phyloP scores from a whole-genome alignment of 2,113 vertebrate genomes.

The Pardalotus punctatus region DNA sequence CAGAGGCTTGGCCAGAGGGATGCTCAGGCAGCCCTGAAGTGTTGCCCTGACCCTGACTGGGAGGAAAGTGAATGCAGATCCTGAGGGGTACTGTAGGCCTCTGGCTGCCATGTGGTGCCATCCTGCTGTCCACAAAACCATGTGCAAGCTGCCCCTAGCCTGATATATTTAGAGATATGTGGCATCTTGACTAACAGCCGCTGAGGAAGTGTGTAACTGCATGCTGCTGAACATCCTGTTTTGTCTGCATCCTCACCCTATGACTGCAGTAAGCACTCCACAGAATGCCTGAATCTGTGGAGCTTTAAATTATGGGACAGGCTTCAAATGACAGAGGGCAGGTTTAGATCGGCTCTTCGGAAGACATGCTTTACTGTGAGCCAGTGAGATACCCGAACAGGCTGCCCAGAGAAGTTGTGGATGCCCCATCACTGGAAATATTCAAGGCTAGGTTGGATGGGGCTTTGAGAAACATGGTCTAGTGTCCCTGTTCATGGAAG shows the following conservation, averaged over 20 bases:
- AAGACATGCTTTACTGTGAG: neutral
- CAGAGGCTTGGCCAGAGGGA: neutral
- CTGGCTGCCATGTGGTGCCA: neutral
- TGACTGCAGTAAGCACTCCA: neutral
- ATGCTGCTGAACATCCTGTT: neutral
- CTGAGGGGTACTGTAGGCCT: neutral
- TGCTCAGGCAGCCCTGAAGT: neutral
- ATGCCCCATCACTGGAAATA: neutral
- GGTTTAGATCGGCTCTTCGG: neutral
- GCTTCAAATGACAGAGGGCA: neutral
- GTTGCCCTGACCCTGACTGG: neutral
- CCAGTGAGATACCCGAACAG: fast-evolving
- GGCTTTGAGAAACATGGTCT: neutral
- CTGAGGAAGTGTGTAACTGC: fast-evolving
- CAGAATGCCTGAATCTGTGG: neutral
- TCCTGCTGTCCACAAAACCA: neutral
- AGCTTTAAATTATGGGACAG: neutral
- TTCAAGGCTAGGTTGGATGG: neutral
- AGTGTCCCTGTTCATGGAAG: neutral
- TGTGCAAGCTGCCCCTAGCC: neutral
- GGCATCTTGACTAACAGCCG: neutral
- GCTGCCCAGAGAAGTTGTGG: neutral
- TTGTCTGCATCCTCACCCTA: neutral
- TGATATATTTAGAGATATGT: neutral
- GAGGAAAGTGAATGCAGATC: neutral